A percentile compares a stretch with the other conserved stretches of the same genome.
Evolutionary conservation across 1,140 invertebrate species (phyloP).

Genomic region (Zaprionus vittiger): DNA sequence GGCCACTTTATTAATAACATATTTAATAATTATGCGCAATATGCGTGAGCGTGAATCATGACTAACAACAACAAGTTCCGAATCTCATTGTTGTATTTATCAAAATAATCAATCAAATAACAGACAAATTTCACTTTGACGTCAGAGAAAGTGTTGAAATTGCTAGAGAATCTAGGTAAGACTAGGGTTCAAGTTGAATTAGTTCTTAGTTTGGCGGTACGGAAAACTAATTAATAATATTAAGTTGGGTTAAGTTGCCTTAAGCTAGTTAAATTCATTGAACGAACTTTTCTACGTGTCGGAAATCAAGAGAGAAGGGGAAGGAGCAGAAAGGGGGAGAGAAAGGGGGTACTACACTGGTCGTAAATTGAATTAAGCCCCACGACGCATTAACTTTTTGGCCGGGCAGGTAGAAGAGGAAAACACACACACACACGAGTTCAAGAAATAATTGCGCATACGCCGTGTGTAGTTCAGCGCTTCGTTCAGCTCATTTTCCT

Average conservation of each 20-base stretch:
- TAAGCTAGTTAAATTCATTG: conserved; percentile 30
- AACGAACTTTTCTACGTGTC: conserved; percentile 23
- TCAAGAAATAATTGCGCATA: conserved; percentile 55
- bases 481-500: conserved; percentile 39
- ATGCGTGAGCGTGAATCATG: conserved; percentile 58
- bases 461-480: conserved; percentile 47
- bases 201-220: conserved; percentile 31
- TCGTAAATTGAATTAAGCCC: conserved; percentile 47
- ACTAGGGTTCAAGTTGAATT: conserved; percentile 38
- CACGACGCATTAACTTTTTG: conserved; percentile 47
- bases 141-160: conserved; percentile 33
- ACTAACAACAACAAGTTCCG: background rate
- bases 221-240: conserved; percentile 70
- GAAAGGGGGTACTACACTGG: conserved; percentile 8
- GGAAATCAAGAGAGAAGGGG: background rate
- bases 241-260: conserved; percentile 50
- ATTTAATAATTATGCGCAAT: conserved; percentile 63
- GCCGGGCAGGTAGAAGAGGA: conserved; percentile 30
- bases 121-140: conserved; percentile 39
- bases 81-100: conserved; percentile 53
- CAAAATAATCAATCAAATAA: conserved; percentile 64
- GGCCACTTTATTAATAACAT: conserved; percentile 61
- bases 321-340: background rate
- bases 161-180: background rate
- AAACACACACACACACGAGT: conserved; percentile 13